Evolutionary conservation across 2,888 invertebrate species (phyloP), one percentile per base, ranked within the genome.

Genomic region (Phragmatobia fuliginosa): DNA sequence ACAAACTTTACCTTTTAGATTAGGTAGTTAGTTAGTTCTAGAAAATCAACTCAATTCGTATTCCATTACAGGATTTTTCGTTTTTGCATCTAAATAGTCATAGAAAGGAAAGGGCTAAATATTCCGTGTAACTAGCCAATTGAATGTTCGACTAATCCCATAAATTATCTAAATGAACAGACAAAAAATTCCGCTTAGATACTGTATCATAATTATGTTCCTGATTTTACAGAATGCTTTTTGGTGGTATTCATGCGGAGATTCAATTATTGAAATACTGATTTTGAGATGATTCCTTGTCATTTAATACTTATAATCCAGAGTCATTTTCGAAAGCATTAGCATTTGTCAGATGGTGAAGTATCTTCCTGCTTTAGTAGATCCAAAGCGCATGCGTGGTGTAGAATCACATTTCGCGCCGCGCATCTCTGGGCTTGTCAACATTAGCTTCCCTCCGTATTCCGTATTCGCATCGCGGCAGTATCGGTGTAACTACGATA

Each of bases 401-500:
- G 64, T 61, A 65, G 66, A 73, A 78, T 74, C 75, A 68, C 74
- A 62, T 73, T 80, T 67, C 72, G 74, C 76, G 69, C 71, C 75
- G 79, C 73, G 80, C 76, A 71, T 77, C 80, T 76, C 66, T 67
- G 77, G 80, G 85, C 84, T 88, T 86, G 87, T 86, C 86, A 89
- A 88, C 87, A 88, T 84, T 85, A 78, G 81, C 71, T 74, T 78
- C 75, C 68, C 73, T 70, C 62, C 49, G 66, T 69, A 73, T 84
- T 83, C 84, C 85, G 36, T 8, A 8, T 36, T 36, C 10, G 38
- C 38, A 14, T 1, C 36, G 1, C 5, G 87, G 82, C 89, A 90
- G 91, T 91, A 87, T 84, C 85, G 86, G 85, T 89, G 85, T 83
- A 89, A 79, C 87, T 86, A 88, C 87, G 90, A 83, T 70, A 85